Evolutionary conservation across 2,888 invertebrate genomes (phyloP).

Genomic region (Pocota personata): DNA sequence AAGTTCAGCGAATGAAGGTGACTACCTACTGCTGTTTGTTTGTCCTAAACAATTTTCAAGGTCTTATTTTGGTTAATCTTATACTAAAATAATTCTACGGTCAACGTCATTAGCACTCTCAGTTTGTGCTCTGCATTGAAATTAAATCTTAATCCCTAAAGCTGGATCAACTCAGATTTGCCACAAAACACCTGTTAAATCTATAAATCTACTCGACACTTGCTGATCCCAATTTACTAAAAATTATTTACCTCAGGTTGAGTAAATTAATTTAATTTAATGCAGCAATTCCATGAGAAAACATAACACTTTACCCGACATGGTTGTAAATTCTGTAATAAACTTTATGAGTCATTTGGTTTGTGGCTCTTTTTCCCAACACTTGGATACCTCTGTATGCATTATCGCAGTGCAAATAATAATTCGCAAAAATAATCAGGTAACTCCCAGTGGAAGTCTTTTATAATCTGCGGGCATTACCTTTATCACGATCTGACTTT

Average conservation of each 20-base stretch:
- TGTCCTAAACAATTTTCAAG: not conserved
- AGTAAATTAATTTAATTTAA: conserved; percentile 60
- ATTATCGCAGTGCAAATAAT: conserved; percentile 35
- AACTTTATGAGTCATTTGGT: conserved; percentile 43
- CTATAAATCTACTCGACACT: conserved; percentile 52
- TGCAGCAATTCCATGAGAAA: conserved; percentile 46
- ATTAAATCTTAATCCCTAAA: conserved; percentile 2
- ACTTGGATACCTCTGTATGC: not conserved
- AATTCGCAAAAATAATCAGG: conserved; percentile 39
- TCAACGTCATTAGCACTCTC: conserved; percentile 1
- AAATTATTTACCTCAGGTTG: conserved; percentile 45
- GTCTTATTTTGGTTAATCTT: not conserved
- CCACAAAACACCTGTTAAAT: conserved; percentile 53
- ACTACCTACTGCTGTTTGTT: not conserved
- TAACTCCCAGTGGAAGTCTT: conserved; percentile 48
- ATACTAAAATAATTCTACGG: not conserved
- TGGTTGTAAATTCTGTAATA: conserved; percentile 45
- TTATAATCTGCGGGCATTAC: conserved; percentile 34
- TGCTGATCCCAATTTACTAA: conserved; percentile 45
- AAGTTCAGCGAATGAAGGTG: no score
- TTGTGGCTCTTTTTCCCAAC: conserved; percentile 6
- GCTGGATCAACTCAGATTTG: conserved; percentile 22
- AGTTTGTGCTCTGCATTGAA: conserved; percentile 9
- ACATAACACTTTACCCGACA: conserved; percentile 25
- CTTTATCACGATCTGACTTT: conserved; percentile 41